A percentile compares a stretch with the other conserved stretches of the same genome.
phyloP scores from a whole-genome alignment of 2,113 vertebrate species.

The Nerophis ophidion region DNA sequence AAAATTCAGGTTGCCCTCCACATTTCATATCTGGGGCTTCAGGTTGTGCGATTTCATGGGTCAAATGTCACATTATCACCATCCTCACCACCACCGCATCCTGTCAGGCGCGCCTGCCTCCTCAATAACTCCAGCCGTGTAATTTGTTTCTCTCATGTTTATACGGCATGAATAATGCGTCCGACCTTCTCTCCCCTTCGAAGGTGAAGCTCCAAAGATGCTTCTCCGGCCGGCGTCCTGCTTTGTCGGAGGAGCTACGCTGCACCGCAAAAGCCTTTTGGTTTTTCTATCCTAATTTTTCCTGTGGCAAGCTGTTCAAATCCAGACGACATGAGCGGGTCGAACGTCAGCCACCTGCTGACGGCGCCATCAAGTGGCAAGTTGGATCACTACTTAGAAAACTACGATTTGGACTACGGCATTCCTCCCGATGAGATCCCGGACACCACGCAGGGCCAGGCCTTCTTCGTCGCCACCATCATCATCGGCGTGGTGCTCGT shows the following conservation, averaged over 20 bases:
- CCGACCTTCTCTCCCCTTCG: constrained; percentile 43
- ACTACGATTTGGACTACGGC: constrained; percentile 80
- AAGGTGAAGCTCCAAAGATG: constrained; percentile 25
- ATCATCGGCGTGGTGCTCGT: constrained; percentile 83
- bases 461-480: constrained; percentile 87
- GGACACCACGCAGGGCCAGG: constrained; percentile 83
- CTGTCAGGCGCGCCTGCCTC: not conserved
- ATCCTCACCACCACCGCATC: too few species aligned
- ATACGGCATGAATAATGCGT: constrained; percentile 17
- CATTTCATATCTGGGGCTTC: too few species aligned
- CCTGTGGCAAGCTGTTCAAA: not conserved
- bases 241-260: not conserved
- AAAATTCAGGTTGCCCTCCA: too few species aligned
- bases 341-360: constrained; percentile 56
- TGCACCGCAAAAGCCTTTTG: not conserved
- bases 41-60: too few species aligned
- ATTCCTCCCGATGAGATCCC: constrained; percentile 79
- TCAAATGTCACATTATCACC: too few species aligned
- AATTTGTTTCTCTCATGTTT: constrained; percentile 16
- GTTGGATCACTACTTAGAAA: constrained; percentile 69
- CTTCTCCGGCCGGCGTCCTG: not conserved
- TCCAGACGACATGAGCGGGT: constrained; percentile 50
- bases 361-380: constrained; percentile 50
- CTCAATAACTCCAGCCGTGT: not conserved
- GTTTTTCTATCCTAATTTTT: not conserved